Percentiles rank a stretch among this genome's conserved stretches.
phyloP scores from a whole-genome alignment of 2,797 vertebrate genomes.

The Danio albolineatus region DNA sequence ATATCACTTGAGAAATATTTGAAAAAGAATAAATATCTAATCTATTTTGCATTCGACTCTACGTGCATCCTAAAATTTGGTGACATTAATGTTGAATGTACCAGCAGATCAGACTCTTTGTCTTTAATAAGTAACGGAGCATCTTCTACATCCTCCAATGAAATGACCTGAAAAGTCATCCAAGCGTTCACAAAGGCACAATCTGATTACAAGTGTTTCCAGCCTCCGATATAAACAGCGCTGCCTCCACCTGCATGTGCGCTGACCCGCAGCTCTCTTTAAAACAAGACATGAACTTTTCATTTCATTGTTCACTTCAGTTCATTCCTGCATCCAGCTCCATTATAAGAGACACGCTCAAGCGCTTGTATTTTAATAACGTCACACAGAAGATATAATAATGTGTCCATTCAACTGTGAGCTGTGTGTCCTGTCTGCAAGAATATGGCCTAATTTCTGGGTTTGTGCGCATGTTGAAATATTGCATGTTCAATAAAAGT shows the following conservation, averaged over 20 bases:
- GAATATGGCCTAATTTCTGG: too few species aligned
- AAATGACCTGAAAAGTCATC: constrained; percentile 23
- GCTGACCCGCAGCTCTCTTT: constrained; percentile 4
- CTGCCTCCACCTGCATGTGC: not conserved
- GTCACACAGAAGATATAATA: not conserved
- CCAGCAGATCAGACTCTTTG: not conserved
- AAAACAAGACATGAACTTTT: too few species aligned
- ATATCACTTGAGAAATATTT: too few species aligned
- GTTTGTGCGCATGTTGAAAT: too few species aligned
- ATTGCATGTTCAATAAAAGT: too few species aligned
- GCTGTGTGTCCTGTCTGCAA: not conserved
- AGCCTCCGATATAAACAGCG: constrained; percentile 5
- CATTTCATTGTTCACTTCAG: not conserved
- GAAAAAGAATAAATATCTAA: too few species aligned
- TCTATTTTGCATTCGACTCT: too few species aligned
- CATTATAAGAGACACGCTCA: too few species aligned
- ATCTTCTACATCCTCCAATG: not conserved
- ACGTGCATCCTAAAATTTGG: not conserved
- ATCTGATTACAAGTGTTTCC: not conserved
- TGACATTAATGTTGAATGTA: not conserved
- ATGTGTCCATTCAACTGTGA: constrained; percentile 13
- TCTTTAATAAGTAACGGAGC: not conserved
- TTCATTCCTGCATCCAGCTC: too few species aligned
- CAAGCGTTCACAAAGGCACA: constrained; percentile 2
- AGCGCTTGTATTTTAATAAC: not conserved